A percentile compares a stretch with the other conserved stretches of the same genome.
phyloP scores from a whole-genome alignment of 2,888 invertebrate species.

The Drosophila meridionalis region DNA sequence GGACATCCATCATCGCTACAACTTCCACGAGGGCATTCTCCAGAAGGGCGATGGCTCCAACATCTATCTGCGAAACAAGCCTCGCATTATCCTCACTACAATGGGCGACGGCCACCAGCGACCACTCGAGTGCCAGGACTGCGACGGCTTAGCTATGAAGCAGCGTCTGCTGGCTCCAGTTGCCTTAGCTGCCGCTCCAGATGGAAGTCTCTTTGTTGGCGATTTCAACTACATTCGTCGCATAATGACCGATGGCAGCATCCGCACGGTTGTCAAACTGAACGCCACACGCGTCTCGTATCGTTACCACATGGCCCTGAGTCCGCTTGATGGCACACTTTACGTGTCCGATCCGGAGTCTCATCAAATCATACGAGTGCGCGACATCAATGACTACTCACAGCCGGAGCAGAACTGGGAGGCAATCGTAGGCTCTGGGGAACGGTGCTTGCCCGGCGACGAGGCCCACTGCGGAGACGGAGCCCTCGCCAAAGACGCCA shows the following conservation, averaged over 20 bases:
- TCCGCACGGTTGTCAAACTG: slow-evolving; percentile 85
- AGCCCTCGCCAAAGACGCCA: slow-evolving; percentile 95
- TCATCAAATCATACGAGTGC: slow-evolving; percentile 95
- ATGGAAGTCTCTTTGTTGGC: slow-evolving; percentile 97
- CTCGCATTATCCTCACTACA: slow-evolving; percentile 94
- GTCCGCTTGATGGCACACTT: slow-evolving; percentile 96
- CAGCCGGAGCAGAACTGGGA: slow-evolving; percentile 98
- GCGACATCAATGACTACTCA: slow-evolving; percentile 92
- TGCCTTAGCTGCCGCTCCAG: slow-evolving; percentile 95
- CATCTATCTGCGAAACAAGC: slow-evolving; percentile 96
- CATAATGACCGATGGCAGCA: slow-evolving; percentile 93
- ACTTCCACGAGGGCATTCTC: slow-evolving; percentile 98
- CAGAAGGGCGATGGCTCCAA: slow-evolving; percentile 99
- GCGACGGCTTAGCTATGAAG: slow-evolving; percentile 91
- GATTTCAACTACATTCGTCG: slow-evolving; percentile 97
- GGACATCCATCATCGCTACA: slow-evolving; percentile 98
- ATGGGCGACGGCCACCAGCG: slow-evolving; percentile 97
- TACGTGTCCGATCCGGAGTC: slow-evolving; percentile 98
- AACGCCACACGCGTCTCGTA: slow-evolving; percentile 97
- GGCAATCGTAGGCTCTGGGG: slow-evolving; percentile 97
- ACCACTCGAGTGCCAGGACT: slow-evolving; percentile 92
- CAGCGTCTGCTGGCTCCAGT: slow-evolving; percentile 96
- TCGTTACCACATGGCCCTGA: slow-evolving; percentile 97
- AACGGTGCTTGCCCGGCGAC: slow-evolving; percentile 96
- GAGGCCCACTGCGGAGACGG: slow-evolving; percentile 98